Conservation (phyloP, 1,140 invertebrate genomes). For the Drosophila melanica region DNA sequence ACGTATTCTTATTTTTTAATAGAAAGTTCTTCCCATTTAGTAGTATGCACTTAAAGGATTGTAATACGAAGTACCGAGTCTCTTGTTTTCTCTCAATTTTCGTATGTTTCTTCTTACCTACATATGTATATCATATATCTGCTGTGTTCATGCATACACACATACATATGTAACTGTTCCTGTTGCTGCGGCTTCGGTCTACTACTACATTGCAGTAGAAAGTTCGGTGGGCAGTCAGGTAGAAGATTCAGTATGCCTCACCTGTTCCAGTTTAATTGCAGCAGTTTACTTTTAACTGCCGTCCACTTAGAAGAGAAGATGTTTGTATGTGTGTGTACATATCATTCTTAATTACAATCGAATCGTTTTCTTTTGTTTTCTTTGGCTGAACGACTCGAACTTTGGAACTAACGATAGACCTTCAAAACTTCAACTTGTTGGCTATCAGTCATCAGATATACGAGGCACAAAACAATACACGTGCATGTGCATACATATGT, state of each 20-base stretch:
- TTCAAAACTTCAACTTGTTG: background rate
- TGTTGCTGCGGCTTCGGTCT: background rate
- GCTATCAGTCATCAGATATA: conserved; percentile 8
- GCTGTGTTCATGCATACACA: background rate
- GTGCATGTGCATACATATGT: background rate
- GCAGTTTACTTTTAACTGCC: conserved; percentile 19
- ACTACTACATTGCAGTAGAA: conserved; percentile 34
- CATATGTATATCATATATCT: background rate
- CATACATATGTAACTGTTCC: conserved; percentile 25
- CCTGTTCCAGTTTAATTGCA: conserved; percentile 12
- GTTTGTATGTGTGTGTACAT: background rate
- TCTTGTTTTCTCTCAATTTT: background rate
- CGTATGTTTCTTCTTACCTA: background rate
- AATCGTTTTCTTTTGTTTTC: conserved; percentile 2
- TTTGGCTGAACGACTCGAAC: background rate
- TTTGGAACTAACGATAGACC: conserved; percentile 1
- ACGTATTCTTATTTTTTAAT: background rate
- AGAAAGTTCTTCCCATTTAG: no score
- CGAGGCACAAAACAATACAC: background rate
- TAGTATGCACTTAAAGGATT: no score
- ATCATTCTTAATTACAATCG: background rate
- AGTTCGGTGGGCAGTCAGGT: conserved; percentile 33
- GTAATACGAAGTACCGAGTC: background rate
- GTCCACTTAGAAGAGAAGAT: background rate
- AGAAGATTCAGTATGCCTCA: conserved; percentile 13